Conservation (phyloP, 2,113 vertebrate species). For the Echinops telfairi region DNA sequence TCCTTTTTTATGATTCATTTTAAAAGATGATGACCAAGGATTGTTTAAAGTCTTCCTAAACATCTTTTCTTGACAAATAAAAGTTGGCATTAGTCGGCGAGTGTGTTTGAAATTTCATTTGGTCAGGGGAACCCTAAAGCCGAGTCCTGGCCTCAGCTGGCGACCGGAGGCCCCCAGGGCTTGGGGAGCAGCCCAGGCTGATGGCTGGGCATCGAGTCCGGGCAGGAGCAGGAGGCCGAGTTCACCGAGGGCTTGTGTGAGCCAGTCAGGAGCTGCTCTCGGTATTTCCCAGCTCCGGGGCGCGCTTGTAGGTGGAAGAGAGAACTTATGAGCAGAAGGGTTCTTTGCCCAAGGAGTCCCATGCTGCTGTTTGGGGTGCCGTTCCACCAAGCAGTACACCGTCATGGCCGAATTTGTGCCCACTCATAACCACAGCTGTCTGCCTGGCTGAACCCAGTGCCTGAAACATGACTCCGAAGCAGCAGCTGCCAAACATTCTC, state of each 20-base stretch:
- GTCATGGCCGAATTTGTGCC: background rate
- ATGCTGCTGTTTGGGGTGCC: background rate
- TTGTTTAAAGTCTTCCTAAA: background rate
- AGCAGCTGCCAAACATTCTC: background rate
- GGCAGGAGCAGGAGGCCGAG: background rate
- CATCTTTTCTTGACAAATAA: constrained; percentile 2
- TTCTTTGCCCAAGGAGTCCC: background rate
- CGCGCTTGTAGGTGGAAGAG: background rate
- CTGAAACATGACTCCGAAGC: background rate
- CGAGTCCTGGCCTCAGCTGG: background rate
- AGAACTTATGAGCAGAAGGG: background rate
- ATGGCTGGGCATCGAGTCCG: background rate
- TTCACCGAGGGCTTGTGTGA: background rate
- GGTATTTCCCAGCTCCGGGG: rapidly evolving
- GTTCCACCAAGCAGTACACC: background rate
- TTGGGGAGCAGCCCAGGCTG: background rate
- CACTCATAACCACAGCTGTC: background rate
- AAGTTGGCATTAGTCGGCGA: background rate
- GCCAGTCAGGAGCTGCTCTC: background rate
- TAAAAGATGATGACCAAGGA: background rate
- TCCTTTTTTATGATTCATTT: background rate
- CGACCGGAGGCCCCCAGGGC: too few relatives aligned
- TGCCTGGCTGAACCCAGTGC: background rate
- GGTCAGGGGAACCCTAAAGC: background rate
- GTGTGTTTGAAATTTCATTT: background rate